Evolutionary conservation across 2,113 vertebrate genomes (phyloP).

Genomic region (Glaucomys volans): DNA sequence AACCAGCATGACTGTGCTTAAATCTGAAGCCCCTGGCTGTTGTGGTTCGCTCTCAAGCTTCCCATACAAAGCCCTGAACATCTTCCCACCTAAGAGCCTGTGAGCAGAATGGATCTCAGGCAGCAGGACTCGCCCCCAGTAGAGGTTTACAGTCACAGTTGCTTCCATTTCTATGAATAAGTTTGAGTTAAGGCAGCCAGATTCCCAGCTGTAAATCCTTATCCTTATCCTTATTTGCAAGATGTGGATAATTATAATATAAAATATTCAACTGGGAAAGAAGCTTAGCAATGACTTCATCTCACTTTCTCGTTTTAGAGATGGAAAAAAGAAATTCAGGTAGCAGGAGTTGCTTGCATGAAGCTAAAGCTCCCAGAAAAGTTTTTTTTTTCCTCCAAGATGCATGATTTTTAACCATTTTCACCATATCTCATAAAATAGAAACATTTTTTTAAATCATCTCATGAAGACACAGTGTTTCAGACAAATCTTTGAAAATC

Average conservation of each 20-base stretch:
- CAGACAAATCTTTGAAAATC: no score
- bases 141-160: not conserved
- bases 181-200: not conserved
- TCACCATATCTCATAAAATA: not conserved
- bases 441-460: no score
- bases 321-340: not conserved
- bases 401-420: not conserved
- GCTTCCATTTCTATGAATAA: not conserved
- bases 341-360: not conserved
- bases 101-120: rapidly evolving
- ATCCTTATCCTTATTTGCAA: not conserved
- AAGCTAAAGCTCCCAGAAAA: not conserved
- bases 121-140: not conserved
- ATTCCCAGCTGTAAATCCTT: not conserved
- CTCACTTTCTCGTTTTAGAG: not conserved
- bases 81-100: no score
- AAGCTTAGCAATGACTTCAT: not conserved
- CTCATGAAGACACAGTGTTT: not conserved
- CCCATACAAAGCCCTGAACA: not conserved
- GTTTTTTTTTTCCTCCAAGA: not conserved
- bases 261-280: not conserved
- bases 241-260: not conserved
- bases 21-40: not conserved
- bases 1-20: not conserved
- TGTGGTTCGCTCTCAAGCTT: not conserved